phyloP scores from a whole-genome alignment of 2,888 invertebrate species.

The Blera fallax region DNA sequence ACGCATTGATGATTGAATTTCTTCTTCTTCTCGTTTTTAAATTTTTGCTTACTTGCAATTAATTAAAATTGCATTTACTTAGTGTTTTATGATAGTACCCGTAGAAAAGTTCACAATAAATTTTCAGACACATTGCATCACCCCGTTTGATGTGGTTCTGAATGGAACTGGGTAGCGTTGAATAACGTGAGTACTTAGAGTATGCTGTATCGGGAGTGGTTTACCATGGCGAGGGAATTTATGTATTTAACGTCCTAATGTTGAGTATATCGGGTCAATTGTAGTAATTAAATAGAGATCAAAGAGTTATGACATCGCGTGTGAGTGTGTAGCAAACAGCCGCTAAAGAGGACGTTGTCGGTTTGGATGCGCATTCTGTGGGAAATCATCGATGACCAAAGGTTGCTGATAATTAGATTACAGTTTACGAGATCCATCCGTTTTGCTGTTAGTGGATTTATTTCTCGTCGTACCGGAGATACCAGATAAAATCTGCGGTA shows the following conservation, averaged over 20 bases:
- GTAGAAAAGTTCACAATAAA: slow-evolving; percentile 47
- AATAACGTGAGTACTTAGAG: background rate
- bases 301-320: slow-evolving; percentile 27
- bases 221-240: background rate
- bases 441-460: background rate
- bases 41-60: slow-evolving; percentile 42
- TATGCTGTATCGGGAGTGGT: background rate
- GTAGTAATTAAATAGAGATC: slow-evolving; percentile 60
- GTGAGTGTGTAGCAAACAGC: background rate
- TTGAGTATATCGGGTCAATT: slow-evolving; percentile 55
- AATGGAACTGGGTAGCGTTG: slow-evolving; percentile 10
- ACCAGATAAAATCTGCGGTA: background rate
- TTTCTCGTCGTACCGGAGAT: background rate
- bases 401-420: slow-evolving; percentile 37
- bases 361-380: slow-evolving; percentile 15
- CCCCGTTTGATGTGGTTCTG: slow-evolving; percentile 6
- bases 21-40: background rate
- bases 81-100: slow-evolving; percentile 36
- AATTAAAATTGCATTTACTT: slow-evolving; percentile 53
- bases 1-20: slow-evolving; percentile 22
- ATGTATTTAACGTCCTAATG: background rate
- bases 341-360: background rate
- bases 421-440: slow-evolving; percentile 10
- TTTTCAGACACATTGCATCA: slow-evolving; percentile 54
- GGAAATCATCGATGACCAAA: slow-evolving; percentile 12